Percentiles rank a stretch among this genome's conserved stretches.
Evolutionary conservation across 2,113 vertebrate species (phyloP).

Genomic region (Leucopternis melanops): DNA sequence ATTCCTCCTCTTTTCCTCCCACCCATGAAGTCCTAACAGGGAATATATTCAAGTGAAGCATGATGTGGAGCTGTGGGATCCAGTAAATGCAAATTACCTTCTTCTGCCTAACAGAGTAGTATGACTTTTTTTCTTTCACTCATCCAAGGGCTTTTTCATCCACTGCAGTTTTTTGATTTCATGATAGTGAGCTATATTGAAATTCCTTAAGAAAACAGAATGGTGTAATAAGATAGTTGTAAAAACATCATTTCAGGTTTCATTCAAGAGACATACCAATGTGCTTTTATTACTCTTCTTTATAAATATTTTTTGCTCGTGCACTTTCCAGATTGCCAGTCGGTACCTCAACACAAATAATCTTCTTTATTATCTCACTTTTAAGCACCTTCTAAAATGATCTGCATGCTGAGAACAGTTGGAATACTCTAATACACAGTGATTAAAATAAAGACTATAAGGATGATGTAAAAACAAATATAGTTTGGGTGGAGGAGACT

Average conservation of each 20-base stretch:
- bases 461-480: not conserved
- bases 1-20: not conserved
- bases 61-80: not conserved
- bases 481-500: not conserved
- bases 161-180: not conserved
- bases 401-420: not conserved
- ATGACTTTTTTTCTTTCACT: not conserved
- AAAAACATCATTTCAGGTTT: not conserved
- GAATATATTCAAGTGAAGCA: not conserved
- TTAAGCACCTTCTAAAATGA: not conserved
- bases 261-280: not conserved
- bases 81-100: not conserved
- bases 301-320: not conserved
- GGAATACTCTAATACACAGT: not conserved
- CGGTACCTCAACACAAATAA: not conserved
- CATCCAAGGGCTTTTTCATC: not conserved
- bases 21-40: not conserved
- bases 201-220: not conserved
- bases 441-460: not conserved
- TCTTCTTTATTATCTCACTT: not conserved
- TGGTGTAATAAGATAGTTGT: not conserved
- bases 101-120: not conserved
- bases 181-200: not conserved
- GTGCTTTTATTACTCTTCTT: not conserved
- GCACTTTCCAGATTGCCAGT: not conserved